These are phyloP conservation scores for Neodiprion lecontei DNA, from an alignment of 1,140 invertebrate species.

Conservation along the genomic window DNA sequence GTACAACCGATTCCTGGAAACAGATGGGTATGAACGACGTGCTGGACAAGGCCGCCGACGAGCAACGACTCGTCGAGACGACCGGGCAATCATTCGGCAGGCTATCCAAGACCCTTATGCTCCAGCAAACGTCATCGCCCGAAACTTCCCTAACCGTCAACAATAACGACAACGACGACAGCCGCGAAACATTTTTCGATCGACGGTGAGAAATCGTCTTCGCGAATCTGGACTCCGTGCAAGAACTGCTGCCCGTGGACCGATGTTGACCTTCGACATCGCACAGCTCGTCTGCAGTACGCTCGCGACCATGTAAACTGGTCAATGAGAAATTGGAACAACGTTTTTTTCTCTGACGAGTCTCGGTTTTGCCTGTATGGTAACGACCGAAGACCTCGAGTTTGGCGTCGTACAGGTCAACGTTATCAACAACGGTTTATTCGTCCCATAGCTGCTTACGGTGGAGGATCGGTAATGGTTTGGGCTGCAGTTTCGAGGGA, in stretches of 20 bases:
- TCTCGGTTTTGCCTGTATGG: slow-evolving; percentile 23
- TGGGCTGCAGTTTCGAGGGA: slow-evolving; percentile 41
- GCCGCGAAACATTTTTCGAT: slow-evolving; percentile 18
- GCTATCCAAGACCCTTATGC: slow-evolving; percentile 20
- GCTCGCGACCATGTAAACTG: slow-evolving; percentile 21
- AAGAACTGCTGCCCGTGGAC: slow-evolving; percentile 15
- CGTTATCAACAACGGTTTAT: slow-evolving; percentile 38
- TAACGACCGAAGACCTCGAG: slow-evolving; percentile 25
- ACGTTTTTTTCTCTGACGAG: slow-evolving; percentile 29
- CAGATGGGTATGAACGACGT: slow-evolving; percentile 16
- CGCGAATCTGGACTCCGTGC: slow-evolving; percentile 17
- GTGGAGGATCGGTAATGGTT: slow-evolving; percentile 40
- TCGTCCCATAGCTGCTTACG: slow-evolving; percentile 34
- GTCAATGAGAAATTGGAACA: slow-evolving; percentile 21
- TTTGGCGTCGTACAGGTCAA: slow-evolving; percentile 37
- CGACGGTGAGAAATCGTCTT: slow-evolving; percentile 20
- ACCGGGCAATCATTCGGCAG: slow-evolving; percentile 18
- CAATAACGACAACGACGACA: slow-evolving; percentile 13
- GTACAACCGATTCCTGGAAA: slow-evolving; percentile 19
- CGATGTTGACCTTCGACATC: slow-evolving; percentile 22
- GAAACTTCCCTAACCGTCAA: slow-evolving; percentile 17
- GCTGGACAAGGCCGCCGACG: slow-evolving; percentile 19
- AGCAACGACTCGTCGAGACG: slow-evolving; percentile 13
- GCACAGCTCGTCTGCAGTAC: slow-evolving; percentile 20
- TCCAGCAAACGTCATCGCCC: slow-evolving; percentile 12